Percentiles rank a stretch among this genome's conserved stretches.
These are phyloP conservation scores for Calephelis virginiensis DNA, from an alignment of 1,140 invertebrate genomes.

Conservation along the genomic window DNA sequence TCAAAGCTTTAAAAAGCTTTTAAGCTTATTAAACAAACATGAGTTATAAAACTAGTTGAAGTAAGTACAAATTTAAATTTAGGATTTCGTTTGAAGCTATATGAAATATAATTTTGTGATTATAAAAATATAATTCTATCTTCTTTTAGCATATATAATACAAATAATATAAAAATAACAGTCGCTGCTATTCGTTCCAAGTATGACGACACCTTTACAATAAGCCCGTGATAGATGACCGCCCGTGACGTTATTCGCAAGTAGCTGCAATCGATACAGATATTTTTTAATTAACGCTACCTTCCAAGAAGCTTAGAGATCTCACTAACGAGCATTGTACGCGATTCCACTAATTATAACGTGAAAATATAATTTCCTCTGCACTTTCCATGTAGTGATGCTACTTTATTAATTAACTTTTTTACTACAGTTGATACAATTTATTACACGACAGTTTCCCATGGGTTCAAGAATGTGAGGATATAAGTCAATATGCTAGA, in stretches of 20 bases:
- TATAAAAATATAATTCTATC: too few species aligned
- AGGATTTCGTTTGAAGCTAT: too few species aligned
- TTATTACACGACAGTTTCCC: too few species aligned
- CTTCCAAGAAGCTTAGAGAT: constrained; percentile 31
- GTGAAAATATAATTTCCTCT: constrained; percentile 14
- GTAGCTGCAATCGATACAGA: constrained; percentile 37
- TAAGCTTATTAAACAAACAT: too few species aligned
- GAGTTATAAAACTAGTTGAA: too few species aligned
- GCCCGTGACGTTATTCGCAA: constrained; percentile 25
- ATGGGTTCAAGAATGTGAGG: too few species aligned
- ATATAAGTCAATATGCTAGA: too few species aligned
- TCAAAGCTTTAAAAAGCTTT: too few species aligned
- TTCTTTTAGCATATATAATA: too few species aligned
- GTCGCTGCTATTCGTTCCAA: neutral
- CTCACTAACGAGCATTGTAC: constrained; percentile 34
- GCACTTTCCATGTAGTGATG: neutral
- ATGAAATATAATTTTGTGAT: too few species aligned
- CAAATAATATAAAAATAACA: neutral
- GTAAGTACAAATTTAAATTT: too few species aligned
- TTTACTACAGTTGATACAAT: too few species aligned
- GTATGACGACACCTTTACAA: neutral
- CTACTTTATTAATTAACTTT: neutral
- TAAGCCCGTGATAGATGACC: constrained; percentile 10
- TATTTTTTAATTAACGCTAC: constrained; percentile 32
- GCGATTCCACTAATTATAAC: constrained; percentile 16